Evolutionary conservation across 2,797 vertebrate genomes (phyloP).

Genomic region (Nasua narica): DNA sequence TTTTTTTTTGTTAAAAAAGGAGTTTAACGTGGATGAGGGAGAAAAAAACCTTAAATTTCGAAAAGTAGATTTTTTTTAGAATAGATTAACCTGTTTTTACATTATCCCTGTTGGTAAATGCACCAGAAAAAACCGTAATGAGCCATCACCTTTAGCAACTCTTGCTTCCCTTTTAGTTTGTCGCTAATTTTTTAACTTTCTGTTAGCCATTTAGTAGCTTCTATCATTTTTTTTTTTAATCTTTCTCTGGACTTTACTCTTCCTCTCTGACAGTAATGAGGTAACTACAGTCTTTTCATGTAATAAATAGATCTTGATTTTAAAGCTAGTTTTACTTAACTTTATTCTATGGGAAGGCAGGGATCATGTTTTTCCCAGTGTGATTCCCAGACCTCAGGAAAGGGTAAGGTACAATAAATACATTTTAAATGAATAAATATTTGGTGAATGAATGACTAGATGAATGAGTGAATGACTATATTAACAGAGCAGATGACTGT

Average conservation of each 20-base stretch:
- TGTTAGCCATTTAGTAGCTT: not conserved
- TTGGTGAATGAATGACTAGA: not conserved
- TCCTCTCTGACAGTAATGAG: not conserved
- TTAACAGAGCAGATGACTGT: not conserved
- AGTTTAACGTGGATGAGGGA: not conserved
- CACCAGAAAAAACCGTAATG: not conserved
- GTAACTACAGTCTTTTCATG: not conserved
- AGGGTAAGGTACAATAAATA: not conserved
- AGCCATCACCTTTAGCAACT: not conserved
- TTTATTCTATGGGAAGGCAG: not conserved
- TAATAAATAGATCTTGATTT: not conserved
- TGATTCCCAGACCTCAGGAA: not conserved
- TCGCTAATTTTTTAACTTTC: not conserved
- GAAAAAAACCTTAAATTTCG: not conserved
- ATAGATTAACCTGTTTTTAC: not conserved
- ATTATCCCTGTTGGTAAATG: not conserved
- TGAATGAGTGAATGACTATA: not conserved
- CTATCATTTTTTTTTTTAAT: not conserved
- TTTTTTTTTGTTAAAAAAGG: not conserved
- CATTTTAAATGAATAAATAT: slow-evolving; percentile 13
- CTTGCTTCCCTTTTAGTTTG: not conserved
- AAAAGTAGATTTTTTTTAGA: not conserved
- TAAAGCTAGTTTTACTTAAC: not conserved
- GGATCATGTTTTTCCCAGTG: not conserved
- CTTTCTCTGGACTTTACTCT: not conserved